Percentiles rank a stretch among this genome's conserved stretches.
Conservation (phyloP, 2,888 invertebrate species). For the Ornithoptera alexandrae region DNA sequence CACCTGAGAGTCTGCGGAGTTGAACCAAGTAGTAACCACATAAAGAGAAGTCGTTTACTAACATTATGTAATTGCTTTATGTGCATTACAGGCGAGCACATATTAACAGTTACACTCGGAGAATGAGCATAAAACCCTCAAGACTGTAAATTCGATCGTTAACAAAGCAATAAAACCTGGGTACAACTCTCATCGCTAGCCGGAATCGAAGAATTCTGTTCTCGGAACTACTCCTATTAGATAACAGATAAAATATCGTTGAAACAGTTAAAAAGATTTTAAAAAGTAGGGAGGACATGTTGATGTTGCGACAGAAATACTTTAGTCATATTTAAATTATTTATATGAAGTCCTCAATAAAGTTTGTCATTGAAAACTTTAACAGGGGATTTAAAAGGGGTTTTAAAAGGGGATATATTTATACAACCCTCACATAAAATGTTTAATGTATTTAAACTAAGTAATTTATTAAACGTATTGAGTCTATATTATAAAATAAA, state of each 20-base stretch:
- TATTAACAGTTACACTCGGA: constrained; percentile 25
- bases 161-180: constrained; percentile 58
- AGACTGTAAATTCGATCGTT: constrained; percentile 57
- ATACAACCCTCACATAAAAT: too few species aligned
- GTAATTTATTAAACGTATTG: too few species aligned
- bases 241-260: constrained; percentile 69
- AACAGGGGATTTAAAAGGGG: too few species aligned
- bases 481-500: too few species aligned
- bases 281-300: constrained; percentile 13
- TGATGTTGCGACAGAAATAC: constrained; percentile 14
- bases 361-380: background rate
- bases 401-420: too few species aligned
- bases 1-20: too few species aligned
- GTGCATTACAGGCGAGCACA: constrained; percentile 13
- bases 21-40: too few species aligned
- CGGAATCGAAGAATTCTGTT: constrained; percentile 59
- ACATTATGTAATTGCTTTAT: constrained; percentile 25
- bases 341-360: constrained; percentile 10
- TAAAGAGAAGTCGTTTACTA: too few species aligned
- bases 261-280: constrained; percentile 19
- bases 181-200: constrained; percentile 52
- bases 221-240: constrained; percentile 68
- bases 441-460: too few species aligned
- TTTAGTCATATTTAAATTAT: constrained; percentile 7
- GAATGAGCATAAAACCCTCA: constrained; percentile 44